These are phyloP conservation scores for Struthio camelus DNA, from an alignment of 2,113 vertebrate species.

Conservation along the genomic window DNA sequence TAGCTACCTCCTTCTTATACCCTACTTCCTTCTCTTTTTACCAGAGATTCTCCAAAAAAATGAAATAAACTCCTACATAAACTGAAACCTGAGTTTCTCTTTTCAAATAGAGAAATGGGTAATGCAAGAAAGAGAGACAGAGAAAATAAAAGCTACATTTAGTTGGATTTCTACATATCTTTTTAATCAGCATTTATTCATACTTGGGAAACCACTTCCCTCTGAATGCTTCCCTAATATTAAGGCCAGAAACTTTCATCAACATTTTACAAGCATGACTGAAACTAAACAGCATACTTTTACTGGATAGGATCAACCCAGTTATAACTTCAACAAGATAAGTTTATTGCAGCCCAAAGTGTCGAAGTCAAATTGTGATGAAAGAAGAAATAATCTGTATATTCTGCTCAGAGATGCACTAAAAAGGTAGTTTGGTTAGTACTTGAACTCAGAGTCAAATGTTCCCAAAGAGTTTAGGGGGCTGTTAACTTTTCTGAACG, in stretches of 20 bases:
- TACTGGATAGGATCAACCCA: not conserved
- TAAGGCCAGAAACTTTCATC: slow-evolving; percentile 36
- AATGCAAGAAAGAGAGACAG: not conserved
- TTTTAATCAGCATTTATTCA: slow-evolving; percentile 47
- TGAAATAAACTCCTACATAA: not conserved
- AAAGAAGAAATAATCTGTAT: not conserved
- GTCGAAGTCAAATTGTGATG: not conserved
- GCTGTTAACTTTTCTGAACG: not conserved
- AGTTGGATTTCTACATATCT: not conserved
- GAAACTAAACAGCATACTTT: slow-evolving; percentile 21
- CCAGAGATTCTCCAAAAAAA: not conserved
- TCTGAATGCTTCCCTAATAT: slow-evolving; percentile 1
- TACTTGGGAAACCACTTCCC: slow-evolving; percentile 54
- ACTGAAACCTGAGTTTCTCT: not conserved
- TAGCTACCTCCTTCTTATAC: not conserved
- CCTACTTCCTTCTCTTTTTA: not conserved
- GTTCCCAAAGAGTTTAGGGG: not conserved
- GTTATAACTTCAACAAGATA: not conserved
- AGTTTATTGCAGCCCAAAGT: not conserved
- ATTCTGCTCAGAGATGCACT: not conserved
- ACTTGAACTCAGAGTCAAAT: not conserved
- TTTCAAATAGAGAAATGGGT: not conserved
- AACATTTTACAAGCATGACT: slow-evolving; percentile 42
- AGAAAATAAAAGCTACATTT: slow-evolving; percentile 1
- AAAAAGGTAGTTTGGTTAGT: not conserved